A percentile compares a stretch with the other conserved stretches of the same genome.
Evolutionary conservation across 2,113 vertebrate species (phyloP).

Genomic region (Arizona elegans): DNA sequence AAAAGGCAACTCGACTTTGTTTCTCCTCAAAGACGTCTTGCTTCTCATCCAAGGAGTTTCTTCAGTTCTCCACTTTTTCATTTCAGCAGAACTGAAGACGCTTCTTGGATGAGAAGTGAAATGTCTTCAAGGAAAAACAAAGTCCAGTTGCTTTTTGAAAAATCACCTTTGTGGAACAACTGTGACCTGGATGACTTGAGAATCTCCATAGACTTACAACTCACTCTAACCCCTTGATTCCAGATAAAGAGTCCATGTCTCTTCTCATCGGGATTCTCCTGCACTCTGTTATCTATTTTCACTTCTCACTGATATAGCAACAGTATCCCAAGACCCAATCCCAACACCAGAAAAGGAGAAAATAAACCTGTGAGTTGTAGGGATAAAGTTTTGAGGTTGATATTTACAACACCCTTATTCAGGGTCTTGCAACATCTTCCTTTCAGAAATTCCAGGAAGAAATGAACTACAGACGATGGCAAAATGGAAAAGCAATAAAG

Average conservation of each 20-base stretch:
- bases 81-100: no score
- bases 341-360: background rate
- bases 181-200: background rate
- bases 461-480: background rate
- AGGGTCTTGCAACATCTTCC: background rate
- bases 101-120: no score
- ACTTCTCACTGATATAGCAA: background rate
- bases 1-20: no score
- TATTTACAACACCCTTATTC: background rate
- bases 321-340: background rate
- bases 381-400: background rate
- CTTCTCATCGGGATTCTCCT: background rate
- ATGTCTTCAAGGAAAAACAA: background rate
- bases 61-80: no score
- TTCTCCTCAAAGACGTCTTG: no score
- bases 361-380: no score
- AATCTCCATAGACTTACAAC: background rate
- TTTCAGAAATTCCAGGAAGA: background rate
- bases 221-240: background rate
- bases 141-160: background rate
- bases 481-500: slow-evolving; percentile 1
- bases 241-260: background rate
- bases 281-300: background rate
- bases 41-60: no score
- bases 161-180: background rate